A percentile compares a stretch with the other conserved stretches of the same genome.
Conservation (phyloP, 2,113 vertebrate genomes). For the Numenius arquata region DNA sequence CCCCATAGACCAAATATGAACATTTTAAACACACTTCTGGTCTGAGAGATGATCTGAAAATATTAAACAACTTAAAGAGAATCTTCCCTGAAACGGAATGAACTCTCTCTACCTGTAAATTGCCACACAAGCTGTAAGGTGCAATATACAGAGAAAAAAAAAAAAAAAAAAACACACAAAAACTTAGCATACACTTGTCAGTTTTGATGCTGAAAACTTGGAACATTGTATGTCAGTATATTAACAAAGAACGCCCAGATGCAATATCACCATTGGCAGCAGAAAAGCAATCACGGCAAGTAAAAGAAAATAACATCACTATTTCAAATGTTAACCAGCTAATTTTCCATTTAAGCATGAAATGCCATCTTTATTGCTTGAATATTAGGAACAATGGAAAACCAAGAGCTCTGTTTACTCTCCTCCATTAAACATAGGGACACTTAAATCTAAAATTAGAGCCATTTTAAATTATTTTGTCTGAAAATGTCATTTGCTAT, state of each 20-base stretch:
- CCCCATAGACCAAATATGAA: background rate
- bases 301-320: background rate
- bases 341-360: background rate
- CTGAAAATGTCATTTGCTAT: background rate
- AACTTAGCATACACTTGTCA: background rate
- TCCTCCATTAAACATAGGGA: background rate
- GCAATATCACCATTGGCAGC: background rate
- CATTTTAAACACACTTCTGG: background rate
- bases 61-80: background rate
- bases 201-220: background rate
- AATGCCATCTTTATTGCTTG: background rate
- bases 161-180: background rate
- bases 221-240: background rate
- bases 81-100: background rate
- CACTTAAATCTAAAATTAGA: background rate
- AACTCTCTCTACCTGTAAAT: background rate
- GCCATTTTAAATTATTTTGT: background rate
- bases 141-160: background rate
- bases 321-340: background rate
- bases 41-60: background rate
- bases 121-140: background rate
- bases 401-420: background rate
- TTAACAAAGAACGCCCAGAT: background rate
- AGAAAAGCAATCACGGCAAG: background rate
- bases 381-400: background rate